Percentiles rank a stretch among this genome's conserved stretches.
Evolutionary conservation across 1,140 invertebrate species (phyloP).

Genomic region (Gryllus bimaculatus): DNA sequence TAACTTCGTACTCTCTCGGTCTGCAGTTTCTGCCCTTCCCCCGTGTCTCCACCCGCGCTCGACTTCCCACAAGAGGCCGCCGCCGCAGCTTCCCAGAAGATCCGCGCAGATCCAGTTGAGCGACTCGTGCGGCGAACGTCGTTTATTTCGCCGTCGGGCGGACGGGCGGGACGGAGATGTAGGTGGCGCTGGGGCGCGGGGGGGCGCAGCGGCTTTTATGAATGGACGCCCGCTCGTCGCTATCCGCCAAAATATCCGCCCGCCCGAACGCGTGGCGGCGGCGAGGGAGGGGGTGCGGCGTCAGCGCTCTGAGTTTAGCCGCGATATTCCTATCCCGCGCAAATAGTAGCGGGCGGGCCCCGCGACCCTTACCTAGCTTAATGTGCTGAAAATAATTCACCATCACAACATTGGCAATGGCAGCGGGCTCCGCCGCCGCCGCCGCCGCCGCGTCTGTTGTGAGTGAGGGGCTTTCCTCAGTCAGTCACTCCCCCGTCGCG

Average conservation of each 20-base stretch:
- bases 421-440: not conserved
- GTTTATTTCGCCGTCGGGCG: not conserved
- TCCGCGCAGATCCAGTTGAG: not conserved
- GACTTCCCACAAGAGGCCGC: not conserved
- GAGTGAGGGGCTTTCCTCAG: not conserved
- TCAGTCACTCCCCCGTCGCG: not conserved
- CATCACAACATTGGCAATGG: constrained; percentile 3
- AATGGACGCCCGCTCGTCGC: not conserved
- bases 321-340: constrained; percentile 2
- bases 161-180: too few relatives aligned
- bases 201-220: not conserved
- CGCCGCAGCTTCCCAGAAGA: not conserved
- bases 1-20: too few relatives aligned
- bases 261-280: too few relatives aligned
- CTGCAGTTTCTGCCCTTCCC: not conserved
- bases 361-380: not conserved
- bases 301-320: not conserved
- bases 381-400: constrained; percentile 5
- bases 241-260: not conserved
- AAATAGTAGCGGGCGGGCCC: not conserved
- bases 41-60: too few relatives aligned
- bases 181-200: too few relatives aligned
- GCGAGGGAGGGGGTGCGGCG: not conserved
- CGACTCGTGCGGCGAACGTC: not conserved
- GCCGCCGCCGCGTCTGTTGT: not conserved